Base-by-base conservation (phyloP, 2,797 vertebrate genomes). In the Sebastes diploproa region DNA sequence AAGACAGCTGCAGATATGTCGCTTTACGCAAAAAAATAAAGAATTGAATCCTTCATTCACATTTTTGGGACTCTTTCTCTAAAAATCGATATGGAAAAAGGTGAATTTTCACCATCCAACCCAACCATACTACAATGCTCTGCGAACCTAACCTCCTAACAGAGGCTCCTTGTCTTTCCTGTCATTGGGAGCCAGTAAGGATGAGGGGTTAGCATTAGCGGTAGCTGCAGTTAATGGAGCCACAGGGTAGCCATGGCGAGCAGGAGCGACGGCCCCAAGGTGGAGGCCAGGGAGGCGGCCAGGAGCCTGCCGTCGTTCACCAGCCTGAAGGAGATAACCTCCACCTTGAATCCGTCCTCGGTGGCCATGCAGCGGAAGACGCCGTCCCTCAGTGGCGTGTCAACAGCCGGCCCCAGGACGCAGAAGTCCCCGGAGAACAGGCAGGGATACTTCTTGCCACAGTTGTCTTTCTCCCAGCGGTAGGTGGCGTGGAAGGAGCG, bases 381-480 rank as follows among this genome's bases (percentile, higher is more conserved):
- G 1, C 96, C 96, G 13, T 95, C 94, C 54, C 90, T 95, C 22
- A 96, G 91, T 0, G 96, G 96, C 16, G 93, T 88, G 60, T 94
- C 90, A 0, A 94, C 76, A 0, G 87, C 88, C 0, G 95, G 95
- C 1, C 94, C 95, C 69, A 97, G 93, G 23, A 96, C 92, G 30
- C 96, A 97, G 65, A 95, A 96, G 85, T 95, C 95, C 27, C 96
- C 95, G 0, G 95, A 93, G 91, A 97, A 95, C 63, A 95, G 81
- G 88, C 96, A 97, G 4, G 96, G 95, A 81, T 96, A 97, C 69
- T 88, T 93, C 87, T 88, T 94, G 64, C 87, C 22, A 71, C 93
- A 95, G 94, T 95, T 94, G 80, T 96, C 96, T 75, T 95, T 96
- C 85, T 96, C 95, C 96, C 96, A 97, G 63, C 94, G 95, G 74